phyloP scores from a whole-genome alignment of 2,888 invertebrate genomes.

The Lomographa bimaculata region DNA sequence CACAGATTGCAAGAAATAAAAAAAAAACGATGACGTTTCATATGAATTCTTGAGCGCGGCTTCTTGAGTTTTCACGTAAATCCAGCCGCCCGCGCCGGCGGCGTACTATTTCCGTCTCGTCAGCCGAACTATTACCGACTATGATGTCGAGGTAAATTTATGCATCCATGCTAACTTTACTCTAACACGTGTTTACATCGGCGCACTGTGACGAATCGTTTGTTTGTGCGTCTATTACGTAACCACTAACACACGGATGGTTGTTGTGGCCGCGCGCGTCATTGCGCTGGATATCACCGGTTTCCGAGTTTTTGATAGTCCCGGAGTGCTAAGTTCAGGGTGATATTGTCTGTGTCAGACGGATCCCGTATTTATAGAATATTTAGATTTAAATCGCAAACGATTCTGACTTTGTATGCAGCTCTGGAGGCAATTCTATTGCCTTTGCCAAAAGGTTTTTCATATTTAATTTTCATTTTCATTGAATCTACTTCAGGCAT shows the following conservation, averaged over 20 bases:
- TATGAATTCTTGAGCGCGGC: too few relatives aligned
- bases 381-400: too few relatives aligned
- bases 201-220: slow-evolving; percentile 45
- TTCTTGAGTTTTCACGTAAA: too few relatives aligned
- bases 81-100: too few relatives aligned
- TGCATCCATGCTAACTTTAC: slow-evolving; percentile 22
- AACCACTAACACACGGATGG: slow-evolving; percentile 37
- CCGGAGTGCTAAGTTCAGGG: background rate
- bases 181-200: slow-evolving; percentile 45
- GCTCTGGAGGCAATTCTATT: too few relatives aligned
- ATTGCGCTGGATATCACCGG: slow-evolving; percentile 5
- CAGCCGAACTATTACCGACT: slow-evolving; percentile 13
- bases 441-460: slow-evolving; percentile 1
- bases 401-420: too few relatives aligned
- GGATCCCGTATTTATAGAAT: too few relatives aligned
- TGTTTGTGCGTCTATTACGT: slow-evolving; percentile 52
- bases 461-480: background rate
- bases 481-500: too few relatives aligned
- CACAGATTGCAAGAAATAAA: too few relatives aligned
- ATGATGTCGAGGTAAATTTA: too few relatives aligned
- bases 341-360: background rate
- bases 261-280: slow-evolving; percentile 19
- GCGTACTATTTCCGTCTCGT: slow-evolving; percentile 16
- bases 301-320: slow-evolving; percentile 2
- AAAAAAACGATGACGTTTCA: too few relatives aligned